Evolutionary conservation across 2,797 vertebrate genomes (phyloP), one percentile per base, ranked within the genome.

Genomic region (Lithobates sylvaticus): DNA sequence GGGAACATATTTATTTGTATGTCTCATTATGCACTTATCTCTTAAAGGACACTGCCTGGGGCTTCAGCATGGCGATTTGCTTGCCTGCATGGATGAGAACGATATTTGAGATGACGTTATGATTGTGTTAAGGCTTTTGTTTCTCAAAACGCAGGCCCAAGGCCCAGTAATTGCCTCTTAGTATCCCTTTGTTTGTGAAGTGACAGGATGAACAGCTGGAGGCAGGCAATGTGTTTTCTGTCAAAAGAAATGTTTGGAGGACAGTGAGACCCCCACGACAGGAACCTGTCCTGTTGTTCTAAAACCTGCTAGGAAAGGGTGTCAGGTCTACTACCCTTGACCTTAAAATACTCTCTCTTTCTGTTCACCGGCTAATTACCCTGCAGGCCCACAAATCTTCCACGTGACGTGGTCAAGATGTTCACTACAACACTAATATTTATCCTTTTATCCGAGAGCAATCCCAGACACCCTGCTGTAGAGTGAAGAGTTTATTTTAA

Each of bases 201-300:
- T 90, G 91, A 94, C 93, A 93, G 89, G 92, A 89, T 88, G 89
- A 96, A 95, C 95, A 96, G 95, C 95, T 94, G 92, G 91, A 90
- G 89, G 86, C 64, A 34, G 71, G 88, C 89, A 26, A 76, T 92
- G 91, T 91, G 86, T 88, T 87, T 88, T 88, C 91, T 82, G 89
- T 89, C 89, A 88, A 83, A 50, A 87, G 81, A 70, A 80, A 84
- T 89, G 88, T 80, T 81, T 84, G 84, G 88, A 79, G 29, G 81
- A 82, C 58, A 0, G 81, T 88, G 88, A 90, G 87, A 78, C 64
- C 68, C 83, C 72, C 83, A 93, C 92, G 90, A 89, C 84, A 73
- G 90, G 91, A 92, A 93, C 91, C 93, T 93, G 91, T 89, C 90
- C 92, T 94, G 93, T 95, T 95, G 90, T 95, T 95, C 91, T 88